These are phyloP conservation scores for Neotoxoptera formosana DNA, from an alignment of 1,140 invertebrate genomes.

Conservation along the genomic window DNA sequence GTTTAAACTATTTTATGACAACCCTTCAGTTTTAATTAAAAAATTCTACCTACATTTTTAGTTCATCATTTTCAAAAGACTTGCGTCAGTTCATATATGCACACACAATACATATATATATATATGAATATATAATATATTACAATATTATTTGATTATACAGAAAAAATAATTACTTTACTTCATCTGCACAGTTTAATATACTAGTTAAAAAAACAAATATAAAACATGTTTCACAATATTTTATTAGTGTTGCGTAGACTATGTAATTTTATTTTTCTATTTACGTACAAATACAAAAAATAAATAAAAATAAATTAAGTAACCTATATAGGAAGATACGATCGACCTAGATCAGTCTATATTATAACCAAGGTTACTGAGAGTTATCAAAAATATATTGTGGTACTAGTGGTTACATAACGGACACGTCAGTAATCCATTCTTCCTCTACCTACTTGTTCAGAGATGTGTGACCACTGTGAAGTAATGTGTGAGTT, in stretches of 20 bases:
- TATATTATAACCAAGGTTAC: background rate
- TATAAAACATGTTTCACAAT: too few relatives aligned
- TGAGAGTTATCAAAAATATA: background rate
- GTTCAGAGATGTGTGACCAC: too few relatives aligned
- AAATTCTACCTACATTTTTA: background rate
- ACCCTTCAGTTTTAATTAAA: background rate
- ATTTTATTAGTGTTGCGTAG: too few relatives aligned
- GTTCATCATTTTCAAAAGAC: background rate
- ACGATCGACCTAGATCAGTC: background rate
- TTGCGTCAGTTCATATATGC: background rate
- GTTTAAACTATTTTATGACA: background rate
- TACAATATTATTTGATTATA: background rate
- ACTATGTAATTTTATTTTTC: too few relatives aligned
- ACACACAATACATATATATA: too few relatives aligned
- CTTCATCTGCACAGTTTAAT: background rate
- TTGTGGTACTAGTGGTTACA: background rate
- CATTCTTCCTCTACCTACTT: too few relatives aligned
- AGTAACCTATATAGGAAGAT: background rate
- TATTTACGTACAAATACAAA: background rate
- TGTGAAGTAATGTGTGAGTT: too few relatives aligned
- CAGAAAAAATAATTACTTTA: background rate
- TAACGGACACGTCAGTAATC: background rate
- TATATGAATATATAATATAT: too few relatives aligned
- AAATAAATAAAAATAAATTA: background rate
- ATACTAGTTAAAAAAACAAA: too few relatives aligned